Percentiles rank a stretch among this genome's conserved stretches.
Evolutionary conservation across 2,113 vertebrate species (phyloP).

Genomic region (Ptilorrhoa leucosticta): DNA sequence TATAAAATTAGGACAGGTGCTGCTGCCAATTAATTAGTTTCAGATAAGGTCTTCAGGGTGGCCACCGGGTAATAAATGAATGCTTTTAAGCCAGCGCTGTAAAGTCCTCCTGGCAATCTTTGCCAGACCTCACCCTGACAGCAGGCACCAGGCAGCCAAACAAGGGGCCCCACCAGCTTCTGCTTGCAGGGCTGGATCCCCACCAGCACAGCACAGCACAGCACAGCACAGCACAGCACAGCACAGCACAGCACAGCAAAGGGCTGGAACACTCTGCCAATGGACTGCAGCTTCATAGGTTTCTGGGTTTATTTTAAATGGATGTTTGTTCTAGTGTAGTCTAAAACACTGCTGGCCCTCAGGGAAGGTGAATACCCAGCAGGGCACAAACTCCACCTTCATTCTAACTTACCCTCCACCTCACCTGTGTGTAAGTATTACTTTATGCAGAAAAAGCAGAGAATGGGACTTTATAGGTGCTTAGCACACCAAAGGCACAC

Average conservation of each 20-base stretch:
- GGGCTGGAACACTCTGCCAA: fast-evolving
- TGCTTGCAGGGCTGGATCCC: background rate
- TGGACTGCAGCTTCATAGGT: background rate
- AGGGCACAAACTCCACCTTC: background rate
- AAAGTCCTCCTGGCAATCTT: background rate
- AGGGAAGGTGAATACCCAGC: background rate
- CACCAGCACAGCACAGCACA: background rate
- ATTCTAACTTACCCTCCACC: background rate
- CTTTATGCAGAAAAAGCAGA: background rate
- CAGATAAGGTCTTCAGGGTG: background rate
- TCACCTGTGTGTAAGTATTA: background rate
- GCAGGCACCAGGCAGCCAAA: background rate
- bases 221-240: background rate
- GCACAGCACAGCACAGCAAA: background rate
- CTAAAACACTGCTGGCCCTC: background rate
- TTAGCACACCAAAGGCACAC: background rate
- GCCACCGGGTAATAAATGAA: background rate
- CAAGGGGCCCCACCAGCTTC: fast-evolving
- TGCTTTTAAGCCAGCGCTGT: background rate
- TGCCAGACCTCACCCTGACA: background rate
- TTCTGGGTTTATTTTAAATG: background rate
- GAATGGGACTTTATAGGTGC: background rate
- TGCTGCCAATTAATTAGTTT: background rate
- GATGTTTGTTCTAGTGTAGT: background rate
- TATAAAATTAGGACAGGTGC: background rate